phyloP scores from a whole-genome alignment of 2,113 vertebrate species.

The Phyllostomus hastatus region DNA sequence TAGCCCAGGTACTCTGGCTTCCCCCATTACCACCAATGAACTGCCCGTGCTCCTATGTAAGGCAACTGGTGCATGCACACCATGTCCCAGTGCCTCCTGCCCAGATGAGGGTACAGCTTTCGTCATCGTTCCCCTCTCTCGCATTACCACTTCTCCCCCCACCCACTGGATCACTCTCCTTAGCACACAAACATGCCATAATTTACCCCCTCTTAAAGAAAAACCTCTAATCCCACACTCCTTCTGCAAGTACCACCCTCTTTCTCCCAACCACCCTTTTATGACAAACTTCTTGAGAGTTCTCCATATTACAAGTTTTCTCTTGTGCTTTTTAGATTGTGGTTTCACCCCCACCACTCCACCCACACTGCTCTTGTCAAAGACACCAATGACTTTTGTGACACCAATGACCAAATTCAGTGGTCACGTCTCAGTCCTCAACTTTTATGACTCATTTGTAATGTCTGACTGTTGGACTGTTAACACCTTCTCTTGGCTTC shows the following conservation, averaged over 20 bases:
- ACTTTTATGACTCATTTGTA: not conserved
- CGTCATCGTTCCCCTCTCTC: not conserved
- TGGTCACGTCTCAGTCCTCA: not conserved
- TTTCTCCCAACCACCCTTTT: not conserved
- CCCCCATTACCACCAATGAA: not conserved
- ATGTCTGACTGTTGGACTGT: accelerated
- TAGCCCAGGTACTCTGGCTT: not conserved
- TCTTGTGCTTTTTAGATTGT: not conserved
- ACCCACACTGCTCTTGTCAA: not conserved
- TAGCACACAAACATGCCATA: not conserved
- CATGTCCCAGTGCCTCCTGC: not conserved
- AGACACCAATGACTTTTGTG: not conserved
- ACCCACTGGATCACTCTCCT: not conserved
- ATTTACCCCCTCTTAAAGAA: not conserved
- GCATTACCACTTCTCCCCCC: not conserved
- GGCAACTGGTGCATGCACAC: not conserved
- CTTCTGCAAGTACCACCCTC: not conserved
- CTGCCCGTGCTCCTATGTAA: accelerated
- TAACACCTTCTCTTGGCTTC: not conserved
- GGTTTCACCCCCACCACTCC: not conserved
- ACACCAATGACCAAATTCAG: not conserved
- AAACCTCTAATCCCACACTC: not conserved
- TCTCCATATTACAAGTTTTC: not conserved
- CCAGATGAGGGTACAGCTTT: not conserved
- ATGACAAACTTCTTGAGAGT: not conserved